Evolutionary conservation across 2,888 invertebrate genomes (phyloP).

Genomic region (Cistogaster globosa): DNA sequence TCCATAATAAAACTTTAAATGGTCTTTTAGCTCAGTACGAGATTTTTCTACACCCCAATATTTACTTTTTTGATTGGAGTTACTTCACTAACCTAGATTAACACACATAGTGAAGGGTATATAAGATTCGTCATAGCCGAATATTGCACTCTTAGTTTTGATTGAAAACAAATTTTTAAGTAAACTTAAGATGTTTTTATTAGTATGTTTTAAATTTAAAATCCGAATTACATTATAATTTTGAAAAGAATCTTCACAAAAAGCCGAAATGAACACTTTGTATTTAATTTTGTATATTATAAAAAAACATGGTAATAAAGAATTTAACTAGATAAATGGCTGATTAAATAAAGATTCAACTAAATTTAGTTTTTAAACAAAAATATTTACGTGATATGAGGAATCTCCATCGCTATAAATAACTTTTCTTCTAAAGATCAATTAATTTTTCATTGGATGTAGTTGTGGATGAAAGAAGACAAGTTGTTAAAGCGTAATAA

Average conservation of each 20-base stretch:
- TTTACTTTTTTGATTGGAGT: no score
- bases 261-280: neutral
- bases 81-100: no score
- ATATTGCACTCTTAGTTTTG: no score
- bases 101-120: no score
- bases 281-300: neutral
- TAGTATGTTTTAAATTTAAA: constrained; percentile 50
- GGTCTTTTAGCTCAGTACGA: no score
- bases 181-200: constrained; percentile 28
- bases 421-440: constrained; percentile 9
- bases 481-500: neutral
- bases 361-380: constrained; percentile 47
- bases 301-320: neutral
- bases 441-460: constrained; percentile 10
- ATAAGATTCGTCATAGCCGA: no score
- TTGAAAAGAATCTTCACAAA: neutral
- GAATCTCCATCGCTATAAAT: constrained; percentile 3
- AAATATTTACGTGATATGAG: constrained; percentile 19
- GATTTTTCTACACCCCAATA: no score
- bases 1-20: no score
- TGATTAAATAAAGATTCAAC: constrained; percentile 7
- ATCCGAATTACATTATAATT: constrained; percentile 34
- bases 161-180: neutral
- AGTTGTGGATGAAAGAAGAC: constrained; percentile 18
- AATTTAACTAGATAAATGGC: neutral